Evolutionary conservation across 2,888 invertebrate species (phyloP).

Genomic region (Drosophila vallismaia): DNA sequence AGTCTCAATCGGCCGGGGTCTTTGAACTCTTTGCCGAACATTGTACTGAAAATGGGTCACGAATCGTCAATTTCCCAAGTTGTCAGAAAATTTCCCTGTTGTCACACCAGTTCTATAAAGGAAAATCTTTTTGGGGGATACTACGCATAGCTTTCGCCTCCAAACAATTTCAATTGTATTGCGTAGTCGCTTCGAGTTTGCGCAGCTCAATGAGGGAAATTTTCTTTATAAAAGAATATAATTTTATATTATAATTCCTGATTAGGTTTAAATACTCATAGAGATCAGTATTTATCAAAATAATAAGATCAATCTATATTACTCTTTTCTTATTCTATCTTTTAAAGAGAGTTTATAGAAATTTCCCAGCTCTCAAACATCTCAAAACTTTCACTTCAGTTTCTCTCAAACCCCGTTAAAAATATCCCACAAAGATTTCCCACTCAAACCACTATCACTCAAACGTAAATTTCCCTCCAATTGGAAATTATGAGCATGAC

Average conservation of each 20-base stretch:
- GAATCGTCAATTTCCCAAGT: constrained; percentile 57
- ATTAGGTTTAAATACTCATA: neutral
- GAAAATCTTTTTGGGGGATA: constrained; percentile 32
- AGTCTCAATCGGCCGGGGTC: constrained; percentile 63
- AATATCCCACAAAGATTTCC: constrained; percentile 19
- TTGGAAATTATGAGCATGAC: constrained; percentile 52
- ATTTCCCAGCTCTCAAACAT: constrained; percentile 17
- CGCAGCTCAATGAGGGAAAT: constrained; percentile 51
- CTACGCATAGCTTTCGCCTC: constrained; percentile 22
- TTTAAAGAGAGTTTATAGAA: constrained; percentile 8
- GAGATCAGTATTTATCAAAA: neutral
- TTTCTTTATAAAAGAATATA: neutral
- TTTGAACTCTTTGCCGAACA: constrained; percentile 79
- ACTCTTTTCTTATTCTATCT: neutral
- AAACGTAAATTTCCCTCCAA: constrained; percentile 61
- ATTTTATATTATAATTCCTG: neutral
- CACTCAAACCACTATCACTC: constrained; percentile 50
- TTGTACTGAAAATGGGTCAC: constrained; percentile 81
- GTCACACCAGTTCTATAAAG: constrained; percentile 20
- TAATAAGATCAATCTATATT: neutral
- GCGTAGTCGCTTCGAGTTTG: constrained; percentile 76
- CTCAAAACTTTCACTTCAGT: constrained; percentile 2
- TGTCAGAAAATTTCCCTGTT: constrained; percentile 56
- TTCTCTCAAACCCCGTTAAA: constrained; percentile 9
- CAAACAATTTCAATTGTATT: constrained; percentile 73